These are phyloP conservation scores for Mythimna loreyi DNA, from an alignment of 2,888 invertebrate genomes.

Conservation along the genomic window DNA sequence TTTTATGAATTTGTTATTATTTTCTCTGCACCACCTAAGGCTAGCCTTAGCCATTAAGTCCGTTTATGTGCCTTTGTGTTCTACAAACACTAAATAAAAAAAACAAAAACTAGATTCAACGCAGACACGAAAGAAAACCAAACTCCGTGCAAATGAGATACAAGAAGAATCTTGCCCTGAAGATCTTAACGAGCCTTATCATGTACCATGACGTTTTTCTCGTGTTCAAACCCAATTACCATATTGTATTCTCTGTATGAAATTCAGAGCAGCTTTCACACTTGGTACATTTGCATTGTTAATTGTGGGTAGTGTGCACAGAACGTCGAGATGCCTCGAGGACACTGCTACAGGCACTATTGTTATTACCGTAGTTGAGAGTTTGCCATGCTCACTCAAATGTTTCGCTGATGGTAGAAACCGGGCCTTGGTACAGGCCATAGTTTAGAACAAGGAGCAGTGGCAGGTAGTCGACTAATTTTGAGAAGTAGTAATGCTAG, in stretches of 20 bases:
- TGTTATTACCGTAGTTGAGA: too few relatives aligned
- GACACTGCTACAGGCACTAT: background rate
- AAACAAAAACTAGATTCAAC: conserved; percentile 23
- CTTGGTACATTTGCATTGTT: conserved; percentile 88
- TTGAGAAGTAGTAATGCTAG: too few relatives aligned
- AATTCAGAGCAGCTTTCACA: conserved; percentile 86
- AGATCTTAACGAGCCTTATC: conserved; percentile 75
- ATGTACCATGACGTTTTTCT: conserved; percentile 80
- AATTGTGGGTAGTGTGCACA: conserved; percentile 78
- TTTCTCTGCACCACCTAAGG: too few relatives aligned
- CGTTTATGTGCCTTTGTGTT: too few relatives aligned
- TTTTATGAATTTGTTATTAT: too few relatives aligned
- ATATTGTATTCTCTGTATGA: conserved; percentile 86
- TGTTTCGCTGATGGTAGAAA: too few relatives aligned
- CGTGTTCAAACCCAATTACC: conserved; percentile 81
- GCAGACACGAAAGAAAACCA: conserved; percentile 40
- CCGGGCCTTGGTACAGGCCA: too few relatives aligned
- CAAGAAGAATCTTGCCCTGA: conserved; percentile 43
- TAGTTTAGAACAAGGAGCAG: too few relatives aligned
- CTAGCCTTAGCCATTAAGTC: too few relatives aligned
- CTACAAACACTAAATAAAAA: background rate
- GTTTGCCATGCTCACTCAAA: too few relatives aligned
- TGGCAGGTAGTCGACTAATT: too few relatives aligned
- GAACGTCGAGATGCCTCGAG: background rate
- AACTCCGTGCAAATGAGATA: conserved; percentile 50